Base-by-base conservation (phyloP, 2,113 vertebrate species). In the Rhodinocichla rosea region DNA sequence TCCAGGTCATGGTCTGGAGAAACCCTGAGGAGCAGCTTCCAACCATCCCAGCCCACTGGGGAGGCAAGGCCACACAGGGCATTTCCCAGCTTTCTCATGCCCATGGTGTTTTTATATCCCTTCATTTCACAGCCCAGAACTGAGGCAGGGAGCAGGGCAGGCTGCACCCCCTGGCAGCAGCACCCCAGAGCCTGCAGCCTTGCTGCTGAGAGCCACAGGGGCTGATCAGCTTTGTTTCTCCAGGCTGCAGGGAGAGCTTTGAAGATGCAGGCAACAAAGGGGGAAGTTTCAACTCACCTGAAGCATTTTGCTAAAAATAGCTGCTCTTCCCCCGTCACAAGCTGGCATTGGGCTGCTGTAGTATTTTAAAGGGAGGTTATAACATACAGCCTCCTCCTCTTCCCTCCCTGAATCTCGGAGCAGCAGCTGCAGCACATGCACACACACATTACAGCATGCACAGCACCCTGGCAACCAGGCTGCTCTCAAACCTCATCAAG, bases 251-350 rank as follows among this genome's bases (percentile, higher is more conserved):
- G 75, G 14, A 75, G 76, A 49, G 52, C 92, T 97, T 94, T 95
- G 94, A 96, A 96, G 90, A 93, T 82, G 83, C 23, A 90, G 63
- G 83, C 84, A 93, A 91, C 90, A 94, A 94, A 94, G 64, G 60
- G 60, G 83, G 71, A 94, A 94, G 68, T 80, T 93, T 93, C 19
- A 0, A 30, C 86, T 95, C 86, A 96, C 85, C 92, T 97, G 94
- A 89, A 94, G 90, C 87, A 4, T 40, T 95, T 74, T 67, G 50
- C 85, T 96, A 94, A 93, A 95, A 96, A 95, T 93, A 97, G 60
- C 76, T 75, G 23, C 52, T 74, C 89, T 86, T 75, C 49, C 83
- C 60, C 27, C 50, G 7, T 78, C 73, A 60, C 56, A 60, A 47
- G 49, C 80, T 83, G 6, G 23, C 70, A 37, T 67, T 68, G 70